Base-by-base conservation (phyloP, 2,797 vertebrate genomes). In the Buceros bicornis region DNA sequence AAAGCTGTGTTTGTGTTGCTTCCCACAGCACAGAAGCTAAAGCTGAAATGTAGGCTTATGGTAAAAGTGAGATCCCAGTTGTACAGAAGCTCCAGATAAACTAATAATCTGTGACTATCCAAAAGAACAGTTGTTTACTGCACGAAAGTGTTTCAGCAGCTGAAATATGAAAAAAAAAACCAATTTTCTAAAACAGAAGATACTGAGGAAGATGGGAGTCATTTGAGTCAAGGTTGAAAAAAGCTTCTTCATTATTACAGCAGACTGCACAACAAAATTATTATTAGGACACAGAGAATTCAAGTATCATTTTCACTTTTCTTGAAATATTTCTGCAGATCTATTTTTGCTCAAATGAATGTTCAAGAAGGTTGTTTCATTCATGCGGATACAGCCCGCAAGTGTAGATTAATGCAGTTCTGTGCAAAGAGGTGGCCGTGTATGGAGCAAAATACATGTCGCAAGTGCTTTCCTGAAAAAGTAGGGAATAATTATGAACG, bases 131-230 rank as follows among this genome's bases (percentile, higher is more conserved):
- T 72, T 86, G 16, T 67, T 94, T 89, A 80, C 42, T 3, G 4
- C 56, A 77, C 54, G 43, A 5, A 11, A 90, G 62, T 48, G 84
- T 95, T 95, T 79, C 70, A 83, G 65, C 35, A 83, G 42, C 51
- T 86, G 42, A 93, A 93, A 91, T 62, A 35, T 72, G 66, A 40
- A 40, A 40, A 78, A 89, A 94, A 94, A 84, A 7, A 79, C 28
- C 31, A 90, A 58, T 53, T n/a, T 79, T 56, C 25, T 62, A 72
- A 66, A 73, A 3, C 73, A 77, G 53, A 90, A 87, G 50, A 50
- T 65, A 74, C 16, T 43, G 67, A 85, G 50, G 33, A 71, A 66
- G 28, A 66, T 33, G 37, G 31, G 13, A 50, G 5, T 25, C 8
- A 54, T 50, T 70, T 74, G 25, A 64, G 31, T 48, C 26, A 62